A percentile compares a stretch with the other conserved stretches of the same genome.
phyloP scores from a whole-genome alignment of 1,140 invertebrate species.

The Aradophagus sp. region DNA sequence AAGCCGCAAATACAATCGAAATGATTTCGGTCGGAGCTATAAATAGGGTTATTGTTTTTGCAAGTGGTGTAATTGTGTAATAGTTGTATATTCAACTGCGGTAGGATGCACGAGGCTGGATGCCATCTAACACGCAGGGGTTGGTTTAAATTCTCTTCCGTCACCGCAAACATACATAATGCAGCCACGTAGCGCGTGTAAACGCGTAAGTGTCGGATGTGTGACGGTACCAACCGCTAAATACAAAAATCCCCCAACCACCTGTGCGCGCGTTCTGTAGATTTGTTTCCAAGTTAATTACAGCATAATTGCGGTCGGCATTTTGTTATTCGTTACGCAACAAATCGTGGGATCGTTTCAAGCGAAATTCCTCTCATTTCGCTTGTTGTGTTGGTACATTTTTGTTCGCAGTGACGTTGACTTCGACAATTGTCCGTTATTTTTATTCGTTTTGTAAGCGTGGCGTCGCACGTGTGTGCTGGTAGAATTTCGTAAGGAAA shows the following conservation, averaged over 20 bases:
- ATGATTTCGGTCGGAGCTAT: conserved; percentile 1
- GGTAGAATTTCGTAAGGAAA: too few relatives aligned
- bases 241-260: conserved; percentile 76
- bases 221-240: conserved; percentile 70
- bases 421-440: too few relatives aligned
- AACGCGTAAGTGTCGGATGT: conserved; percentile 70
- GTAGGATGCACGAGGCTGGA: conserved; percentile 48
- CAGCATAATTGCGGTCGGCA: conserved; percentile 74
- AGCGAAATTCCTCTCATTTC: conserved; percentile 28
- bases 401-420: too few relatives aligned
- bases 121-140: conserved; percentile 55
- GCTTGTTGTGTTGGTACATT: too few relatives aligned
- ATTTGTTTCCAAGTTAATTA: conserved; percentile 72
- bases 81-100: conserved; percentile 47
- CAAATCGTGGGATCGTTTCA: conserved; percentile 36
- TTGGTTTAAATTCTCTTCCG: conserved; percentile 75
- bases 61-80: conserved; percentile 35
- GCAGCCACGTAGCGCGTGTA: conserved; percentile 71
- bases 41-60: conserved; percentile 45
- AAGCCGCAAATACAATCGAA: conserved; percentile 2
- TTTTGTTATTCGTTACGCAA: conserved; percentile 69
- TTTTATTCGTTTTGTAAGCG: too few relatives aligned
- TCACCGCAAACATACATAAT: conserved; percentile 75
- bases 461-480: too few relatives aligned
- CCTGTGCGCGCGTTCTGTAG: conserved; percentile 67